Percentiles rank a stretch among this genome's conserved stretches.
Conservation (phyloP, 1,140 invertebrate genomes). For the Drosophila eugracilis region DNA sequence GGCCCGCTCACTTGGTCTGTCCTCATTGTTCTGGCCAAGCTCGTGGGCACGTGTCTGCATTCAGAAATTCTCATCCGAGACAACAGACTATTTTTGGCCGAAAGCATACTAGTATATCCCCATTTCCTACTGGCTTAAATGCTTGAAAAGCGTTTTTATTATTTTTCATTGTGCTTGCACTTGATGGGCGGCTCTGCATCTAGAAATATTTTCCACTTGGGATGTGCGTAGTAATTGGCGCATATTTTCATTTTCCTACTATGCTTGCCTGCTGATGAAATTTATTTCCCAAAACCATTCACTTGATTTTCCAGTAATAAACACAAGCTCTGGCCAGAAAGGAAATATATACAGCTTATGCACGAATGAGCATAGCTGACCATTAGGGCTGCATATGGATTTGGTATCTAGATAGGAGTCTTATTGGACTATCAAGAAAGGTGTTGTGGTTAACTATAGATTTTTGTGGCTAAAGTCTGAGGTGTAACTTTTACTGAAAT, state of each 20-base stretch:
- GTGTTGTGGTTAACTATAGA: background rate
- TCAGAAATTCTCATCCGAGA: conserved; percentile 1
- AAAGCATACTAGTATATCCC: conserved; percentile 14
- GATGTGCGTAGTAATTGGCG: conserved; percentile 15
- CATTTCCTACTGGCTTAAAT: conserved; percentile 1
- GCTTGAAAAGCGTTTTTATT: conserved; percentile 25
- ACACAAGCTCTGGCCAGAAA: background rate
- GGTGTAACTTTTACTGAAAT: conserved; percentile 8
- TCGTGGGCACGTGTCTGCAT: conserved; percentile 6
- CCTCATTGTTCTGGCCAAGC: conserved; percentile 17
- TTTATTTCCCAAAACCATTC: conserved; percentile 52
- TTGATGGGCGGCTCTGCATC: conserved; percentile 4
- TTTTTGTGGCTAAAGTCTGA: background rate
- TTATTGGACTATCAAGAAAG: background rate
- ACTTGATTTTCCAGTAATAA: conserved; percentile 35
- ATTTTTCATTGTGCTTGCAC: conserved; percentile 22
- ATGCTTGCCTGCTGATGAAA: conserved; percentile 34
- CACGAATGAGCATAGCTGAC: background rate
- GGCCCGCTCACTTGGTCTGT: background rate
- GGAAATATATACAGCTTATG: background rate
- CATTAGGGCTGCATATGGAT: background rate
- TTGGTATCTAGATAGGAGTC: background rate
- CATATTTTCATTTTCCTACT: too few species aligned
- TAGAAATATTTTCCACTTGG: conserved; percentile 23
- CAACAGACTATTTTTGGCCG: conserved; percentile 41